phyloP scores from a whole-genome alignment of 1,140 invertebrate genomes.

The honey bee (Apis mellifera) region DNA sequence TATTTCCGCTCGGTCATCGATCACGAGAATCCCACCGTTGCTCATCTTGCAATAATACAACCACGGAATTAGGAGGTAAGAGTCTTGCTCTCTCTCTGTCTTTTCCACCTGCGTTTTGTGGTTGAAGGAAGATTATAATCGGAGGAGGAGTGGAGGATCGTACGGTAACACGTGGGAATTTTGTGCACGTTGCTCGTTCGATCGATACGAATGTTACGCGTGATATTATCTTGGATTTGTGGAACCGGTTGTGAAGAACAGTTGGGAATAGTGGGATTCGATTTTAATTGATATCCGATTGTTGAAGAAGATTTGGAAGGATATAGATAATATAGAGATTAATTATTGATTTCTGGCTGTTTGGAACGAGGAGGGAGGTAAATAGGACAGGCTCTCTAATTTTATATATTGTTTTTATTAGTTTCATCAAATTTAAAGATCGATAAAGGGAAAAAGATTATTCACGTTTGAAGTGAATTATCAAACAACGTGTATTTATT shows the following conservation, averaged over 20 bases:
- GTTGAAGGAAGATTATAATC: too few species aligned
- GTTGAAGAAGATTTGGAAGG: too few species aligned
- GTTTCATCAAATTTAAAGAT: too few species aligned
- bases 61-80: constrained; percentile 15
- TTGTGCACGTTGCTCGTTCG: background rate
- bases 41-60: background rate
- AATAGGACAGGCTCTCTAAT: too few species aligned
- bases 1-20: background rate
- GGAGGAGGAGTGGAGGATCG: background rate
- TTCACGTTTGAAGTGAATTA: background rate
- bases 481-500: background rate
- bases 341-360: background rate
- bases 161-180: constrained; percentile 12
- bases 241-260: background rate
- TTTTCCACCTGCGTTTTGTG: background rate
- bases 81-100: background rate
- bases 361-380: too few species aligned
- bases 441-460: background rate
- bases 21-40: background rate
- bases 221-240: constrained; percentile 9
- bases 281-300: constrained; percentile 8
- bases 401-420: background rate
- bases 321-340: background rate
- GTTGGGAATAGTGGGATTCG: background rate
- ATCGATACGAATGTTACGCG: constrained; percentile 22